A percentile compares a stretch with the other conserved stretches of the same genome.
Evolutionary conservation across 2,888 invertebrate species (phyloP).

Genomic region (Phytoseiulus persimilis): DNA sequence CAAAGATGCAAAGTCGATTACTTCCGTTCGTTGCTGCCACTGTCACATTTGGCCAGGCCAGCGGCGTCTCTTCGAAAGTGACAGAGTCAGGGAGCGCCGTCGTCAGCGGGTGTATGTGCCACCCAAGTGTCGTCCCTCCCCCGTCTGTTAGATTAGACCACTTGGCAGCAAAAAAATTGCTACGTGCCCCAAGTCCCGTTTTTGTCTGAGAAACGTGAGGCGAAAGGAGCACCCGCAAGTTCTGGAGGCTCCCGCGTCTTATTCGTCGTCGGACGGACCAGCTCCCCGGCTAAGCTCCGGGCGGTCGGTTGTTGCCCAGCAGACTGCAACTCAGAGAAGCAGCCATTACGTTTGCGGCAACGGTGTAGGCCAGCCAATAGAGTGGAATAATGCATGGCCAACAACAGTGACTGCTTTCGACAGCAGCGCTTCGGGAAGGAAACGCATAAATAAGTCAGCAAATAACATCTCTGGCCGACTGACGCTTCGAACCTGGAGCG

Average conservation of each 20-base stretch:
- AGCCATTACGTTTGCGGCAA: not conserved
- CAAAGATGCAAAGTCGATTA: not conserved
- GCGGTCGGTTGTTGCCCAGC: not conserved
- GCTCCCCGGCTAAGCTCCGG: no score
- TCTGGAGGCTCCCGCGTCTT: not conserved
- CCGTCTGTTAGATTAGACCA: not conserved
- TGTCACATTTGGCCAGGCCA: no score
- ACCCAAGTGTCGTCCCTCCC: not conserved
- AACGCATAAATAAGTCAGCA: not conserved
- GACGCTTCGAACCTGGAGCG: not conserved
- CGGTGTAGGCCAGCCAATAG: not conserved
- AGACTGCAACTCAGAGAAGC: not conserved
- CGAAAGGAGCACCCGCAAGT: not conserved
- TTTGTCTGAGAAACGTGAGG: not conserved
- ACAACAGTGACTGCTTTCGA: not conserved
- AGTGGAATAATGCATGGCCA: not conserved
- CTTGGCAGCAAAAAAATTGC: not conserved
- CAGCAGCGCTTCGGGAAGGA: not conserved
- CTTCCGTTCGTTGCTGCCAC: not conserved
- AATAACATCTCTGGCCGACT: not conserved
- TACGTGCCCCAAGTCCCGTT: not conserved
- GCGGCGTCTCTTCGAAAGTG: no score
- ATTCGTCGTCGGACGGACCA: not conserved
- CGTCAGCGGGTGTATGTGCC: not conserved
- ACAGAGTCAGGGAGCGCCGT: no score